These are phyloP conservation scores for Channa maculata DNA, from an alignment of 2,113 vertebrate species.

Conservation along the genomic window DNA sequence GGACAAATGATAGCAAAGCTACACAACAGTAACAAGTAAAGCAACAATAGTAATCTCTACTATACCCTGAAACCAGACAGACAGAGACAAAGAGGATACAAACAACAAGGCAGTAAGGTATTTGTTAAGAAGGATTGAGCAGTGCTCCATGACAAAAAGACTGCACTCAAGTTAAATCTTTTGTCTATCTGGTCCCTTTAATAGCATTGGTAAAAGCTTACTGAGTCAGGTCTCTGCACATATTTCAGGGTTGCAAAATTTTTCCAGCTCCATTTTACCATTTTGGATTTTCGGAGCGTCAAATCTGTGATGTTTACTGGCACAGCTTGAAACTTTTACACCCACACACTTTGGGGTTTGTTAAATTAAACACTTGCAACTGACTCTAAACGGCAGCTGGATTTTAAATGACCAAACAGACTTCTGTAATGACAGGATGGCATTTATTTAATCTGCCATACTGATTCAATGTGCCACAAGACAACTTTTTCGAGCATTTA, in stretches of 20 bases:
- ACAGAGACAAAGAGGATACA: slow-evolving; percentile 34
- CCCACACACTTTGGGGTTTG: background rate
- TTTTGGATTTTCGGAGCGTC: slow-evolving; percentile 2
- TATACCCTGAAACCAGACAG: slow-evolving; percentile 44
- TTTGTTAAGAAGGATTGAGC: slow-evolving; percentile 30
- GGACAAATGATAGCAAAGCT: slow-evolving; percentile 59
- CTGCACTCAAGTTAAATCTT: slow-evolving; percentile 30
- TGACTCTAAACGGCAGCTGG: background rate
- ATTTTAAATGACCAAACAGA: background rate
- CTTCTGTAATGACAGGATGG: slow-evolving; percentile 1
- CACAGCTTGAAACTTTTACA: background rate
- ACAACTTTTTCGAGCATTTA: background rate
- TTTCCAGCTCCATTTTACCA: background rate
- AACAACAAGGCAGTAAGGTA: slow-evolving; percentile 48
- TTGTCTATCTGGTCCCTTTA: slow-evolving; percentile 40
- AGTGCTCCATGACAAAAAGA: background rate
- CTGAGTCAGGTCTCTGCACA: slow-evolving; percentile 26
- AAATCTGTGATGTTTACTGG: background rate
- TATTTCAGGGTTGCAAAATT: slow-evolving; percentile 8
- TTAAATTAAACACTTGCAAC: background rate
- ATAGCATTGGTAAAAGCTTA: slow-evolving; percentile 57
- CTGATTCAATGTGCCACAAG: too few relatives aligned
- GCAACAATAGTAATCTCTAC: slow-evolving; percentile 53
- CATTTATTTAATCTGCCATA: too few relatives aligned
- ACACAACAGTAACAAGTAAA: slow-evolving; percentile 47